phyloP scores from a whole-genome alignment of 2,113 vertebrate genomes.

The Phainopepla nitens region DNA sequence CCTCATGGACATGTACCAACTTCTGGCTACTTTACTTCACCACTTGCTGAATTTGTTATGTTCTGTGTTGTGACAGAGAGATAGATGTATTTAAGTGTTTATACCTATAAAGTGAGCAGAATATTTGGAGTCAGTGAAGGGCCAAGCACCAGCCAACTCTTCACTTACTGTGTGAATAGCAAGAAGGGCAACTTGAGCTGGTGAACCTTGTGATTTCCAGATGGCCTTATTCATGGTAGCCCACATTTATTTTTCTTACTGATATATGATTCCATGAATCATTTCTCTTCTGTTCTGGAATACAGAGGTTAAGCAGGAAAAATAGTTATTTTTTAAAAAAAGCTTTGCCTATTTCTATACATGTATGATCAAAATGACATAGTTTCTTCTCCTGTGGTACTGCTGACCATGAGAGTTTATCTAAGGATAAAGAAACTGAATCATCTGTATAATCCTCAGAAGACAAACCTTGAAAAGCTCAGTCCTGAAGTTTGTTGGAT shows the following conservation, averaged over 20 bases:
- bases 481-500: too few species aligned
- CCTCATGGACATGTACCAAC: fast-evolving
- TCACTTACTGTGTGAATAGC: neutral
- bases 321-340: neutral
- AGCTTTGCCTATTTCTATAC: neutral
- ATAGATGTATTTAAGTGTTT: neutral
- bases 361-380: neutral
- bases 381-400: neutral
- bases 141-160: neutral
- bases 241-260: neutral
- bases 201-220: neutral
- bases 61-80: neutral
- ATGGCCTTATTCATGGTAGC: neutral
- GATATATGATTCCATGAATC: neutral
- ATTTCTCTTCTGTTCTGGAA: neutral
- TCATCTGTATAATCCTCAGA: conserved; percentile 49
- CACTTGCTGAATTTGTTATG: neutral
- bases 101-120: neutral
- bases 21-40: too few species aligned
- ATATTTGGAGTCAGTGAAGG: neutral
- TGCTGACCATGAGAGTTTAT: neutral
- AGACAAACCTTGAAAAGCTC: conserved; percentile 28
- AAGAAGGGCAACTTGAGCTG: neutral
- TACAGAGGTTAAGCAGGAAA: neutral
- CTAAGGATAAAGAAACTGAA: conserved; percentile 77